Evolutionary conservation across 2,113 vertebrate species (phyloP).

Genomic region (Erythrocercus mccallii): DNA sequence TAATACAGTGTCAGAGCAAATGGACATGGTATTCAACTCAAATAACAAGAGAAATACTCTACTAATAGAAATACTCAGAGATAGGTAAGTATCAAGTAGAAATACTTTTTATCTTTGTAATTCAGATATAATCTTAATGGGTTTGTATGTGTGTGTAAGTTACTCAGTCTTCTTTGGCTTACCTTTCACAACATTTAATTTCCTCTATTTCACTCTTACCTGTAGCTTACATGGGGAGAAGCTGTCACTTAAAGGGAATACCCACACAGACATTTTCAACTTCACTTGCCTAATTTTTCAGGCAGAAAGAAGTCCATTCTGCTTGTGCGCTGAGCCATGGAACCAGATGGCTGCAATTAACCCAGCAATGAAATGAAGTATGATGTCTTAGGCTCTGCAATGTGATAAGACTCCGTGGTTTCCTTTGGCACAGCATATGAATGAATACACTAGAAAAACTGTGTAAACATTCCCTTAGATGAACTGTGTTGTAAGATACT

Average conservation of each 20-base stretch:
- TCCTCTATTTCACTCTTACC: not conserved
- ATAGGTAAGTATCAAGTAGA: not conserved
- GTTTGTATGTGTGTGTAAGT: not conserved
- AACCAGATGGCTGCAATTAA: constrained; percentile 24
- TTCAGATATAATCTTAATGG: not conserved
- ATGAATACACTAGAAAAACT: not conserved
- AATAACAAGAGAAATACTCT: not conserved
- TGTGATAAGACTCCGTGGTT: not conserved
- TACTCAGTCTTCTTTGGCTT: not conserved
- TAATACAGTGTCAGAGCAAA: not conserved
- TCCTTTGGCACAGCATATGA: not conserved
- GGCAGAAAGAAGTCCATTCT: not conserved
- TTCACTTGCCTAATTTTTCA: not conserved
- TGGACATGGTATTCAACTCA: not conserved
- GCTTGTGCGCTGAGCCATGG: not conserved
- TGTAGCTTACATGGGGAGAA: not conserved
- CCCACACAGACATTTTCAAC: not conserved
- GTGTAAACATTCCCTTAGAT: not conserved
- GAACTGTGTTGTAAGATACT: not conserved
- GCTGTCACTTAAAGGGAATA: not conserved
- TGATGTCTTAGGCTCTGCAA: not conserved
- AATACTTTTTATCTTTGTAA: not conserved
- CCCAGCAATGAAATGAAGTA: not conserved
- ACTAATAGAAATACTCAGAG: not conserved
- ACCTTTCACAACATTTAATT: not conserved